phyloP scores from a whole-genome alignment of 2,888 invertebrate genomes.

The Coleophora deauratella region DNA sequence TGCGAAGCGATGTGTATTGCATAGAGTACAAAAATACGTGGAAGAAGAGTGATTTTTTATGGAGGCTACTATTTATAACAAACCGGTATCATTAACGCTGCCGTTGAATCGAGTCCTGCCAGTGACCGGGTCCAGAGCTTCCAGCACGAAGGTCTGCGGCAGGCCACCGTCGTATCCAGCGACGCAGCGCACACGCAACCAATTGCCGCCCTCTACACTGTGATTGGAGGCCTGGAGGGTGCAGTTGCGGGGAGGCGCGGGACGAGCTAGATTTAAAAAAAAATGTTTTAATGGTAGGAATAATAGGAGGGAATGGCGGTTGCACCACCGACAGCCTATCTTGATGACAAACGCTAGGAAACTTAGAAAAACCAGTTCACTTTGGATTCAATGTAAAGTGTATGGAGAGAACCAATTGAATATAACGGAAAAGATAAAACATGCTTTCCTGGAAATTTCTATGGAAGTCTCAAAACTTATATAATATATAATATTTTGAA shows the following conservation, averaged over 20 bases:
- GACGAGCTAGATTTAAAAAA: conserved; percentile 76
- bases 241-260: conserved; percentile 88
- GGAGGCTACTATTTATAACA: not conserved
- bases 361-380: no score
- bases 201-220: conserved; percentile 52
- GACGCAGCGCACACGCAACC: conserved; percentile 87
- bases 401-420: no score
- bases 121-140: conserved; percentile 85
- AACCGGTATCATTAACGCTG: conserved; percentile 59
- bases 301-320: no score
- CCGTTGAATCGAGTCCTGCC: conserved; percentile 81
- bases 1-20: not conserved
- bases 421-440: no score
- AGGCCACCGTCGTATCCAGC: conserved; percentile 93
- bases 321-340: no score
- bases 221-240: conserved; percentile 80
- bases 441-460: no score
- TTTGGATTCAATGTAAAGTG: no score
- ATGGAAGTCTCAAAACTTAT: no score
- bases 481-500: no score
- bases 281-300: no score
- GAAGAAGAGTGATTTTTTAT: no score
- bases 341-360: no score
- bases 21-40: not conserved
- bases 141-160: conserved; percentile 87